Evolutionary conservation across 2,113 vertebrate genomes (phyloP).

Genomic region (Campylorhamphus procurvoides): DNA sequence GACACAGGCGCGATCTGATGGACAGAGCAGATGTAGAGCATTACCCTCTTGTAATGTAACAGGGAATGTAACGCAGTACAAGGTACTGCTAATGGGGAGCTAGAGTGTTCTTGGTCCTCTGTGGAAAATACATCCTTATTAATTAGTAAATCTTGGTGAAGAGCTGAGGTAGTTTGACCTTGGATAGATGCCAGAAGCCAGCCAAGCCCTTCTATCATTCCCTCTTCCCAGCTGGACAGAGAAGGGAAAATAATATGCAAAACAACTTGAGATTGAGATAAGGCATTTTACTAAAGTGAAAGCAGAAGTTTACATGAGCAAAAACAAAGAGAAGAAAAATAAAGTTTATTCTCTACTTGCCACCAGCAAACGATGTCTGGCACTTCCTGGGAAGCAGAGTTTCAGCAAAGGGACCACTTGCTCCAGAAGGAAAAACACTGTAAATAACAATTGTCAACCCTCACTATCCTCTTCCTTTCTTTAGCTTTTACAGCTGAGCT

Average conservation of each 20-base stretch:
- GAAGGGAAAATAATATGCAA: not conserved
- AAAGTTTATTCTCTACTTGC: not conserved
- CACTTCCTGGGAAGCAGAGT: not conserved
- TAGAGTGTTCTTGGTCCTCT: not conserved
- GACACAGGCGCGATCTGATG: not conserved
- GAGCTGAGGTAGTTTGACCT: not conserved
- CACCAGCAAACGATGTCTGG: accelerated
- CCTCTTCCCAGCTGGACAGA: not conserved
- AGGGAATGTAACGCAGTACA: not conserved
- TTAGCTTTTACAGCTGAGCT: not conserved
- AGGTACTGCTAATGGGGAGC: not conserved
- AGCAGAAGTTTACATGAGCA: accelerated
- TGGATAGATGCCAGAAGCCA: not conserved
- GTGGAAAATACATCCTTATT: not conserved
- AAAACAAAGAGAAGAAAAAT: not conserved
- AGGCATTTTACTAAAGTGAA: not conserved
- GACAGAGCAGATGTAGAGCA: not conserved
- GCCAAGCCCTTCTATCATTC: no score
- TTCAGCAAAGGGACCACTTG: not conserved
- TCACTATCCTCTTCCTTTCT: not conserved
- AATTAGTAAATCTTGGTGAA: not conserved
- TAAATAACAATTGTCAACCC: not conserved
- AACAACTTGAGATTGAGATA: no score
- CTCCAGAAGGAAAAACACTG: not conserved
- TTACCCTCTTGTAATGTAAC: not conserved